Percentiles rank a stretch among this genome's conserved stretches.
Conservation (phyloP, 2,113 vertebrate species). For the Triplophysa tibetana region DNA sequence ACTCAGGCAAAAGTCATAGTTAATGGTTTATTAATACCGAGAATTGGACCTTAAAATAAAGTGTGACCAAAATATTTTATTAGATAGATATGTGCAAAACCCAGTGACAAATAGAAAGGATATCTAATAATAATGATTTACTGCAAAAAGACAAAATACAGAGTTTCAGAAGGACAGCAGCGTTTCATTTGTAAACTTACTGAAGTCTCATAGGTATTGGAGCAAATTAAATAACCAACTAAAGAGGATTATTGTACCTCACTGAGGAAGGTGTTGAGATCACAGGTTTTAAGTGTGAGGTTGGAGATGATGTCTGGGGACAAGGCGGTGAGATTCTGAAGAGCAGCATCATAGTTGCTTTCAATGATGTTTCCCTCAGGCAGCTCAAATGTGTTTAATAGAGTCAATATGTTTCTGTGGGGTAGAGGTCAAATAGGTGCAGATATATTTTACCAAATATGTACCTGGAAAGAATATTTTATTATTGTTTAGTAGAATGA, state of each 20-base stretch:
- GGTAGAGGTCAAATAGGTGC: neutral
- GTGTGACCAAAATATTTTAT: too few relatives aligned
- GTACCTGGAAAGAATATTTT: too few relatives aligned
- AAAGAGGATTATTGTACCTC: slow-evolving; percentile 56
- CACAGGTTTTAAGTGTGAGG: slow-evolving; percentile 61
- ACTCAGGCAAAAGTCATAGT: too few relatives aligned
- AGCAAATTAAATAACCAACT: neutral
- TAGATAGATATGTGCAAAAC: too few relatives aligned
- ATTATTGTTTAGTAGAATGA: neutral
- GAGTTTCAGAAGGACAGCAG: too few relatives aligned
- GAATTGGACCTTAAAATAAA: too few relatives aligned
- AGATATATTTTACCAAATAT: neutral
- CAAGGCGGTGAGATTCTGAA: slow-evolving; percentile 57
- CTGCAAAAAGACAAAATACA: too few relatives aligned
- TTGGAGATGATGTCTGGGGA: slow-evolving; percentile 50
- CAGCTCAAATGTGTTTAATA: slow-evolving; percentile 67
- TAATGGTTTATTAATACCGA: too few relatives aligned
- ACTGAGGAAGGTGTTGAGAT: slow-evolving; percentile 66
- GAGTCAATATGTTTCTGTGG: slow-evolving; percentile 66
- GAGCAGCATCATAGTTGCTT: slow-evolving; percentile 58
- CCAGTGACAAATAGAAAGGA: too few relatives aligned
- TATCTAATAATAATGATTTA: too few relatives aligned
- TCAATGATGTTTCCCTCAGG: slow-evolving; percentile 59
- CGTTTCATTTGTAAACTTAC: too few relatives aligned
- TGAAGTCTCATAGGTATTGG: neutral